A percentile compares a stretch with the other conserved stretches of the same genome.
phyloP scores from a whole-genome alignment of 2,113 vertebrate genomes.

The Lipotes vexillifer region DNA sequence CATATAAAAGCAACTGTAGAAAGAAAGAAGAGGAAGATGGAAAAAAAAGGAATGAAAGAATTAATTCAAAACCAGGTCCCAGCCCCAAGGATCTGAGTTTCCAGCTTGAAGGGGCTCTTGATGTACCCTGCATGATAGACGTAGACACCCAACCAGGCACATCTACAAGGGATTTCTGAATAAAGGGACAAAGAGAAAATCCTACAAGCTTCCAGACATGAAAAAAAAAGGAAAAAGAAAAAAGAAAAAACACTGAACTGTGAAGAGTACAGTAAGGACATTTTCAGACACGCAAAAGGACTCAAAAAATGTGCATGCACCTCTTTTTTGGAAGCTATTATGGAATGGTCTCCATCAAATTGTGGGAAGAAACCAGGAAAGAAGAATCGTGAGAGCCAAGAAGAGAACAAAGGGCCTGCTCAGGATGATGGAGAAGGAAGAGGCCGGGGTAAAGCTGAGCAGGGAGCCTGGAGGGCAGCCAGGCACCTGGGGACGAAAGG shows the following conservation, averaged over 20 bases:
- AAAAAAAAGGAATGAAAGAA: not conserved
- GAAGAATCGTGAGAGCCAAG: not conserved
- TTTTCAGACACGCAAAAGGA: not conserved
- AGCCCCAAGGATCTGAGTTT: not conserved
- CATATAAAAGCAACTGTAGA: not conserved
- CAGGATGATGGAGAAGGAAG: not conserved
- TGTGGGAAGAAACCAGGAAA: not conserved
- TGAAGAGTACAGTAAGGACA: too few relatives aligned
- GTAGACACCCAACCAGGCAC: not conserved
- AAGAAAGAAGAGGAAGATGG: not conserved
- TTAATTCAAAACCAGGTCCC: not conserved
- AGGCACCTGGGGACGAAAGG: not conserved
- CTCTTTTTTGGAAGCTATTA: not conserved
- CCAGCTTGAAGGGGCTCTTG: not conserved
- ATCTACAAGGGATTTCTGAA: not conserved
- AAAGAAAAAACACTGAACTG: not conserved
- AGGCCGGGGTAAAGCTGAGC: not conserved
- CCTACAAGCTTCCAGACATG: not conserved
- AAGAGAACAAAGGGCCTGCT: not conserved
- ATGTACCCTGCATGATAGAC: rapidly evolving
- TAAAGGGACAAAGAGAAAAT: not conserved
- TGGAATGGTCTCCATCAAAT: not conserved
- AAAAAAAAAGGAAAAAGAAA: not conserved
- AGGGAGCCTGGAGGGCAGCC: not conserved
- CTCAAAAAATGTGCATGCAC: not conserved